These are phyloP conservation scores for Archaeoteleia sp. DNA, from an alignment of 2,888 invertebrate species.

Conservation along the genomic window DNA sequence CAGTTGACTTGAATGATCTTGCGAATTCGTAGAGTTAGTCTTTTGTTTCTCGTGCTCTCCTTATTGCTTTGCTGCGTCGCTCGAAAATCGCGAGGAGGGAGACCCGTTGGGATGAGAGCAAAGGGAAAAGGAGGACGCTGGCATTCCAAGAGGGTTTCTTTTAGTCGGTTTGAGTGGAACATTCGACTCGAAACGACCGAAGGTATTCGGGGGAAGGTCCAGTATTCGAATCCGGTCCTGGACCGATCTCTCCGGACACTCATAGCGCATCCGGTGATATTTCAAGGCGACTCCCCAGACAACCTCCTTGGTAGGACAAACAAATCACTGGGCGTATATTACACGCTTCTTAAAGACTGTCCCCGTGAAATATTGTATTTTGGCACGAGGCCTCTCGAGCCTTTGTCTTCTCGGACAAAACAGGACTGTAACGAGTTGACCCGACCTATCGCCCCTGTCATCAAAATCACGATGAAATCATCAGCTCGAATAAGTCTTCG, in stretches of 20 bases:
- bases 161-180: conserved; percentile 48
- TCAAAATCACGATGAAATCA: conserved; percentile 28
- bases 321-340: conserved; percentile 70
- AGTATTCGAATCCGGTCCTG: conserved; percentile 54
- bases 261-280: conserved; percentile 67
- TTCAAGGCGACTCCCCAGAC: conserved; percentile 57
- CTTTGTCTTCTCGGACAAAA: conserved; percentile 39
- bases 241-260: conserved; percentile 53
- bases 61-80: conserved; percentile 51
- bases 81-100: conserved; percentile 54
- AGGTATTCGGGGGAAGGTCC: conserved; percentile 45
- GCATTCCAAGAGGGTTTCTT: conserved; percentile 55
- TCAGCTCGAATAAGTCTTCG: conserved; percentile 13
- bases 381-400: conserved; percentile 59
- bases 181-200: conserved; percentile 19
- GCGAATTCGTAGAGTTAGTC: conserved; percentile 32
- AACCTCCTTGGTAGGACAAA: conserved; percentile 61
- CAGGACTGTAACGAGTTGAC: conserved; percentile 26
- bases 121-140: conserved; percentile 46
- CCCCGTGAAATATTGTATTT: conserved; percentile 70
- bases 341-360: conserved; percentile 66
- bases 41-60: conserved; percentile 47
- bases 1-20: conserved; percentile 30
- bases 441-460: conserved; percentile 30
- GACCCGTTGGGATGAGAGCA: conserved; percentile 48